Conservation (phyloP, 2,113 vertebrate genomes). For the Orientallactaga bullata region DNA sequence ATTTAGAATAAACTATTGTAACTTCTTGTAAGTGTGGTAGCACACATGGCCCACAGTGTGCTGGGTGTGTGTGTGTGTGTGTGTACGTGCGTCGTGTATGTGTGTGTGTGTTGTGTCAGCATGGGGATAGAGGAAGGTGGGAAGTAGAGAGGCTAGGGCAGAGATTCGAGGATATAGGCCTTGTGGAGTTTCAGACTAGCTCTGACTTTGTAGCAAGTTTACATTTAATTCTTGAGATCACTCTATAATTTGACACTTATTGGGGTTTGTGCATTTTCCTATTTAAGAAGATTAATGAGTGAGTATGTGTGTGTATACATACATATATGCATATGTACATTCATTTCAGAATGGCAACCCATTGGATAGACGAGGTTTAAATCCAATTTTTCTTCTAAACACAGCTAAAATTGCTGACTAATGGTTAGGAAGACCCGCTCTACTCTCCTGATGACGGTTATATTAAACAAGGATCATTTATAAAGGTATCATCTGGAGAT, state of each 20-base stretch:
- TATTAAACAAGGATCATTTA: neutral
- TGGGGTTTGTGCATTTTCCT: conserved; percentile 5
- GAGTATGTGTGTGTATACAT: neutral
- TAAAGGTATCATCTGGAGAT: neutral
- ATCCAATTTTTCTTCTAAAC: neutral
- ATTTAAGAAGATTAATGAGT: neutral
- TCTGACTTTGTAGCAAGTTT: conserved; percentile 11
- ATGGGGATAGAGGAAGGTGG: neutral
- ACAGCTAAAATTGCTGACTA: neutral
- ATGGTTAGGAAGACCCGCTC: neutral
- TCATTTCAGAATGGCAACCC: neutral
- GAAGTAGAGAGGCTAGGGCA: neutral
- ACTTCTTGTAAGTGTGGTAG: conserved; percentile 61
- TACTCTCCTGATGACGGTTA: neutral
- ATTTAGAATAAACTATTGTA: conserved; percentile 78
- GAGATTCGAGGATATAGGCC: neutral
- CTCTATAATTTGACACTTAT: conserved; percentile 7
- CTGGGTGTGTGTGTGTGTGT: neutral
- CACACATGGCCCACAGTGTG: conserved; percentile 15
- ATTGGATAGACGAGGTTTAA: neutral
- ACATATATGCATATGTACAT: neutral
- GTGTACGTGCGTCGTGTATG: no score
- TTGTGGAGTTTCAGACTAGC: neutral
- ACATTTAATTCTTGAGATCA: conserved; percentile 30
- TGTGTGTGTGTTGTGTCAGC: neutral